Evolutionary conservation across 1,140 invertebrate species (phyloP).

Genomic region (Marisa cornuarietis): DNA sequence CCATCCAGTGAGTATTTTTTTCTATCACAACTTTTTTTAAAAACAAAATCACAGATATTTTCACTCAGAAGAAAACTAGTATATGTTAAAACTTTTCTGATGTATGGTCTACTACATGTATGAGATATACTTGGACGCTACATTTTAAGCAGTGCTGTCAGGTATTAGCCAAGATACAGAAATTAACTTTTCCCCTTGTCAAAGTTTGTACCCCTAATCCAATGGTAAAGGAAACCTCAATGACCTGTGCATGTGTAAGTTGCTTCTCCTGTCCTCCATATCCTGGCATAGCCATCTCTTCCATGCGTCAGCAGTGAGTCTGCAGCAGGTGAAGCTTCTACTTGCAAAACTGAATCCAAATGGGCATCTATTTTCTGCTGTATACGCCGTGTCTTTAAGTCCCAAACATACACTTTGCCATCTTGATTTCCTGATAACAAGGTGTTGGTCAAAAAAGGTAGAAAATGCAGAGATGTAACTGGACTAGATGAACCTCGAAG

Average conservation of each 20-base stretch:
- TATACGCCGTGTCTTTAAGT: slow-evolving; percentile 17
- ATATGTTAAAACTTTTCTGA: no score
- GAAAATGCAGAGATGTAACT: slow-evolving; percentile 14
- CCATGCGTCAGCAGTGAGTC: slow-evolving; percentile 31
- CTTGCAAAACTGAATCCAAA: slow-evolving; percentile 15
- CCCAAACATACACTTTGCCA: slow-evolving; percentile 18
- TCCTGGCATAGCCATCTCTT: slow-evolving; percentile 36
- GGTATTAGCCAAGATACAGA: no score
- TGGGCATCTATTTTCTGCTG: slow-evolving; percentile 14
- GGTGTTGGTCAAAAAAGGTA: not conserved
- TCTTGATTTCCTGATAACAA: slow-evolving; percentile 20
- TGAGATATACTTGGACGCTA: slow-evolving; percentile 6
- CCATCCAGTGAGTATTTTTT: no score
- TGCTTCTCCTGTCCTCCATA: slow-evolving; percentile 22
- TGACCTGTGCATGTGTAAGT: not conserved
- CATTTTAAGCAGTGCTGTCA: not conserved
- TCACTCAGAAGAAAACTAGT: no score
- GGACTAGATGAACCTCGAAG: slow-evolving; percentile 25
- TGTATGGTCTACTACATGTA: no score
- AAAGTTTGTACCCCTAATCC: not conserved
- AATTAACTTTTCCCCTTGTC: no score
- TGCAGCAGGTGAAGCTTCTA: not conserved
- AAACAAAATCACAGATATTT: no score
- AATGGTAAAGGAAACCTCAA: not conserved
- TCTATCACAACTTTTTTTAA: no score